A percentile compares a stretch with the other conserved stretches of the same genome.
phyloP scores from a whole-genome alignment of 2,797 vertebrate species.

The Uromys caudimaculatus region DNA sequence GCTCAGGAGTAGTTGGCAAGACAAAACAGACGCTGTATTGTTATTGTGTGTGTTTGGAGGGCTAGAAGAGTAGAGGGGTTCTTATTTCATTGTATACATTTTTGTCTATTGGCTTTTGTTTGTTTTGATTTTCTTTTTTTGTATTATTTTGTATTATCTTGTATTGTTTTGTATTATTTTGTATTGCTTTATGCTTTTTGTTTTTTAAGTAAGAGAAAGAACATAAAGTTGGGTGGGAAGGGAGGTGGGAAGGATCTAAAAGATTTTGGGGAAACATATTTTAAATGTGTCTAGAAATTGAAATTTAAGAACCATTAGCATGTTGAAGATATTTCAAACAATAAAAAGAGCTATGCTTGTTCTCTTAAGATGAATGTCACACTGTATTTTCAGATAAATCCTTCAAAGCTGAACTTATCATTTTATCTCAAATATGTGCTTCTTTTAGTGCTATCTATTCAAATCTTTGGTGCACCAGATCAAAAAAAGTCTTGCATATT shows the following conservation, averaged over 20 bases:
- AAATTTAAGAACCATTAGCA: background rate
- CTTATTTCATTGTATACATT: background rate
- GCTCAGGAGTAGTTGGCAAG: background rate
- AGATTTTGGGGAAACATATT: background rate
- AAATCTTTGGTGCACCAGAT: background rate
- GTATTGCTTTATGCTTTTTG: background rate
- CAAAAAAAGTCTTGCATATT: background rate
- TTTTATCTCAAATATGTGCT: background rate
- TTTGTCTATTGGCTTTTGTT: background rate
- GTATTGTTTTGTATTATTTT: background rate
- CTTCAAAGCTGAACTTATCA: background rate
- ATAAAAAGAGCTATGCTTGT: background rate
- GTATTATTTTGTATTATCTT: no score
- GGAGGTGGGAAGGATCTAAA: background rate
- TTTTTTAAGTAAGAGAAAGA: background rate
- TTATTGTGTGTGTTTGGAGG: background rate
- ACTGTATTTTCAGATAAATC: background rate
- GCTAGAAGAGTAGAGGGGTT: background rate
- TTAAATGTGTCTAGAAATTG: background rate
- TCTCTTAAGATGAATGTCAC: background rate
- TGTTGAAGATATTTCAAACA: background rate
- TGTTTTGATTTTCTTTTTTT: background rate
- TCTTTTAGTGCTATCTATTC: background rate
- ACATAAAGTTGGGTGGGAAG: background rate
- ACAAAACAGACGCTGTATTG: background rate